phyloP scores from a whole-genome alignment of 2,888 invertebrate genomes.

The Ochropleura plecta region DNA sequence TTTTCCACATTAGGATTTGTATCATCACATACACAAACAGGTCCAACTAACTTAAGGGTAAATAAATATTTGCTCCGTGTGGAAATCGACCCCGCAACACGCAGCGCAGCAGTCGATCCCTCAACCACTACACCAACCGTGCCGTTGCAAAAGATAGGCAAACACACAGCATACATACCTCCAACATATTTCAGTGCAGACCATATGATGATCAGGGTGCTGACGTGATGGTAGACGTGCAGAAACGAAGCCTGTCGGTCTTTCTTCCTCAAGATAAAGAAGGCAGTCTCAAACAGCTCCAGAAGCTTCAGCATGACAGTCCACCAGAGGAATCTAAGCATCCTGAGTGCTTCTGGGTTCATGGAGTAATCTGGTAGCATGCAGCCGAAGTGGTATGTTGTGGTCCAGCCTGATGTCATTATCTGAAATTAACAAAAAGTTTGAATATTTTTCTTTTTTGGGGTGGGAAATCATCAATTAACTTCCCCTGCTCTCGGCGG shows the following conservation, averaged over 20 bases:
- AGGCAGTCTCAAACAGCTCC: slow-evolving; percentile 93
- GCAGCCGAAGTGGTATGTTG: slow-evolving; percentile 92
- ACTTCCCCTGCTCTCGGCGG: too few species aligned
- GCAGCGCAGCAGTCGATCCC: too few species aligned
- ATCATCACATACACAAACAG: too few species aligned
- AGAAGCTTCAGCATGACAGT: slow-evolving; percentile 91
- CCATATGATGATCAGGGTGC: slow-evolving; percentile 91
- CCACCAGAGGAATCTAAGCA: slow-evolving; percentile 91
- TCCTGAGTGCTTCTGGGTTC: slow-evolving; percentile 91
- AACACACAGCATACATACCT: slow-evolving; percentile 86
- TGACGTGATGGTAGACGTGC: slow-evolving; percentile 94
- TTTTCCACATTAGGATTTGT: too few species aligned
- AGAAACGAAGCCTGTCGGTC: slow-evolving; percentile 93
- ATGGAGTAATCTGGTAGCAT: slow-evolving; percentile 93
- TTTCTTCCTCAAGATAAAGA: slow-evolving; percentile 94
- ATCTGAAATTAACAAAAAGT: slow-evolving; percentile 83
- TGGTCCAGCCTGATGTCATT: slow-evolving; percentile 92
- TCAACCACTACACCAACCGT: too few species aligned
- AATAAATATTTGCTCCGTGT: too few species aligned
- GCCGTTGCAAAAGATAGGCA: not conserved
- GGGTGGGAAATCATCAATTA: too few species aligned
- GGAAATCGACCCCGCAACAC: too few species aligned
- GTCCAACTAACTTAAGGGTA: too few species aligned
- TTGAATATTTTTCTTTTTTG: too few species aligned
- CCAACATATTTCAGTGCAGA: slow-evolving; percentile 91